These are phyloP conservation scores for Dipodomys spectabilis DNA, from an alignment of 2,113 vertebrate species.

Conservation along the genomic window DNA sequence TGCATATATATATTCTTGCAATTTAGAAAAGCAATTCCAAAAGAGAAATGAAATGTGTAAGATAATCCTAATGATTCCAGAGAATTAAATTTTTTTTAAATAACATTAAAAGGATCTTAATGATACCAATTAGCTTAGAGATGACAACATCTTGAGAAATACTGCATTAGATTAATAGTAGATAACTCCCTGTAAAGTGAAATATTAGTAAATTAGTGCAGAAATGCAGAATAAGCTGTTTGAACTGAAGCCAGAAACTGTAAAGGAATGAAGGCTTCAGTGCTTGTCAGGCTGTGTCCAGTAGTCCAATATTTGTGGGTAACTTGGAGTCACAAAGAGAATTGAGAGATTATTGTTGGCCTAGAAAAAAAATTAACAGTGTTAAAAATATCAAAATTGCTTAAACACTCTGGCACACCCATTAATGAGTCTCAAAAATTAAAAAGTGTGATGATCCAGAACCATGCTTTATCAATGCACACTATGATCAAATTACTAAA, in stretches of 20 bases:
- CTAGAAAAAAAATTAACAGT: not conserved
- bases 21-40: slow-evolving; percentile 22
- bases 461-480: not conserved
- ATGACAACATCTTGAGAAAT: slow-evolving; percentile 21
- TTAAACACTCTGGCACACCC: not conserved
- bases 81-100: not conserved
- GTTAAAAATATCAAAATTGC: not conserved
- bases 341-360: not conserved
- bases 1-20: not conserved
- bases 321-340: not conserved
- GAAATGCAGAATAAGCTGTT: not conserved
- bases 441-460: too few relatives aligned
- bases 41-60: not conserved
- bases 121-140: not conserved
- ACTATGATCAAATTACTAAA: not conserved
- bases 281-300: not conserved
- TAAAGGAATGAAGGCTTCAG: not conserved
- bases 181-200: not conserved
- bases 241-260: not conserved
- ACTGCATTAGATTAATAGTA: not conserved
- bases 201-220: not conserved
- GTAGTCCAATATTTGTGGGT: not conserved
- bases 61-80: not conserved
- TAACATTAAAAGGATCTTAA: not conserved
- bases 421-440: not conserved